A percentile compares a stretch with the other conserved stretches of the same genome.
Conservation (phyloP, 1,140 invertebrate genomes). For the Euschistus heros region DNA sequence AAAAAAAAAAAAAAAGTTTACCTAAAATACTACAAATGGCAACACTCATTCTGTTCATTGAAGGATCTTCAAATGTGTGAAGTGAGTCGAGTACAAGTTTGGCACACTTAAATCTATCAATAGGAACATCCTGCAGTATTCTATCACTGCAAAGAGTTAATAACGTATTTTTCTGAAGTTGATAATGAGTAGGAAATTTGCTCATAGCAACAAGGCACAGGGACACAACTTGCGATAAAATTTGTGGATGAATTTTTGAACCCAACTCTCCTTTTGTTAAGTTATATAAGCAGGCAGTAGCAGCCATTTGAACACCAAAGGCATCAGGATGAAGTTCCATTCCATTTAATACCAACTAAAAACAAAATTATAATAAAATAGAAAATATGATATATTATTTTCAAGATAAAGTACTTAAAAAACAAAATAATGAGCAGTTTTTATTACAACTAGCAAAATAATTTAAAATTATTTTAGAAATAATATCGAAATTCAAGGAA, state of each 20-base stretch:
- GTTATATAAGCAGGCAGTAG: slow-evolving; percentile 72
- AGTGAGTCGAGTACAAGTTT: slow-evolving; percentile 65
- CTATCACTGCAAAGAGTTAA: slow-evolving; percentile 67
- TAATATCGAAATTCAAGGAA: no score
- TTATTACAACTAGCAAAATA: no score
- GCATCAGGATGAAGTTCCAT: slow-evolving; percentile 57
- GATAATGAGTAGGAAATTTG: slow-evolving; percentile 54
- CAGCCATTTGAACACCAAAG: slow-evolving; percentile 65
- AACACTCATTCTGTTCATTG: slow-evolving; percentile 71
- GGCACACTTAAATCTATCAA: slow-evolving; percentile 63
- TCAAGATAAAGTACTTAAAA: no score
- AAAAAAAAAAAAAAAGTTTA: slow-evolving; percentile 30
- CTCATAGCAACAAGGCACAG: slow-evolving; percentile 62
- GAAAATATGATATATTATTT: neutral
- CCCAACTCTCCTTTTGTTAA: slow-evolving; percentile 58
- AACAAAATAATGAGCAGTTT: no score
- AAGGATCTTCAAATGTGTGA: slow-evolving; percentile 57
- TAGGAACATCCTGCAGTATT: slow-evolving; percentile 63
- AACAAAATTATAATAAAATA: slow-evolving; percentile 21
- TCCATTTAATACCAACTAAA: slow-evolving; percentile 51
- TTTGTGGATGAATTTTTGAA: slow-evolving; percentile 52
- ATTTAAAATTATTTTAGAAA: no score
- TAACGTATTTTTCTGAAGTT: slow-evolving; percentile 68
- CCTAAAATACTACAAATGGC: slow-evolving; percentile 67
- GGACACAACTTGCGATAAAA: slow-evolving; percentile 55